phyloP scores from a whole-genome alignment of 1,140 invertebrate genomes.

The Drosophila albomicans region DNA sequence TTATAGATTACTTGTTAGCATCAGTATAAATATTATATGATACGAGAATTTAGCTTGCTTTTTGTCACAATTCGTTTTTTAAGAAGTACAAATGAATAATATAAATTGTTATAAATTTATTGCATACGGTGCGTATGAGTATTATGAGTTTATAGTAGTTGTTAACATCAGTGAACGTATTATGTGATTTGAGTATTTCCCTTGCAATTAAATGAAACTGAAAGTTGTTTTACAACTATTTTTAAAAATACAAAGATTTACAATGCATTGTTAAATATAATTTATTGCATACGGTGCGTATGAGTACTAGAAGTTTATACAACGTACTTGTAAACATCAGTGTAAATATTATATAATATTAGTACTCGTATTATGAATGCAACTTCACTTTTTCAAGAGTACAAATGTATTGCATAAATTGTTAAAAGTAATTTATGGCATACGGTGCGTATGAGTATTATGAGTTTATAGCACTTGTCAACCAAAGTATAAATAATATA shows the following conservation, averaged over 20 bases:
- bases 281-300: constrained; percentile 29
- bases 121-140: constrained; percentile 42
- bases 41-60: no score
- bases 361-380: background rate
- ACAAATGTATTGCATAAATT: no score
- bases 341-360: background rate
- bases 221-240: no score
- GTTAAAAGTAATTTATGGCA: no score
- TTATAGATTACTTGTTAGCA: no score
- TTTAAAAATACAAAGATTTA: no score
- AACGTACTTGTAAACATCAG: background rate
- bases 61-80: background rate
- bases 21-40: no score
- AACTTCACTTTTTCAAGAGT: no score
- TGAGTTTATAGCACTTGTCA: no score
- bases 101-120: constrained; percentile 2
- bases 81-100: no score
- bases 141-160: constrained; percentile 1
- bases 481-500: no score
- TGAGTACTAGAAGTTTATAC: constrained; percentile 25
- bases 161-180: background rate
- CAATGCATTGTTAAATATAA: constrained; percentile 26
- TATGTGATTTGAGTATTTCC: background rate
- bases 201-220: background rate
- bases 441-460: no score